Evolutionary conservation across 1,140 invertebrate genomes (phyloP), one percentile per base, ranked within the genome.

Genomic region (Rhyzopertha dominica): DNA sequence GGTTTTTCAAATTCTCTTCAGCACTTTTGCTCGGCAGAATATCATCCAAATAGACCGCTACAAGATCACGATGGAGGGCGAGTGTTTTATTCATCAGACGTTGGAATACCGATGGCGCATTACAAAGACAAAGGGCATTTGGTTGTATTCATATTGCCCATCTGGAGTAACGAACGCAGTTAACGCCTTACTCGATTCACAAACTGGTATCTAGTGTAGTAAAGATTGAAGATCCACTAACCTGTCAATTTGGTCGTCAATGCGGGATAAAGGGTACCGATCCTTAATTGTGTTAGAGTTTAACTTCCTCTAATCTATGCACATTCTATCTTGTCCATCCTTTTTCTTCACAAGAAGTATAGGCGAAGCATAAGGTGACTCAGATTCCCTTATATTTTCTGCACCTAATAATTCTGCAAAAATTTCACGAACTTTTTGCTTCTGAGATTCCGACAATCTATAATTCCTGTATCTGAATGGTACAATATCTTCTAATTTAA

Each of bases 241-340:
- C 47, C 48, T 65, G 72, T 45, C 75, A 46, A 43, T 68, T 51
- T 16, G 58, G 36, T 28, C 58, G 34, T 31, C 69, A 62, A 61
- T 75, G 58, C 29, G 0, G 3, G 51, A 42, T 9, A 39, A 13
- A 4, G 59, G 58, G 24, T 52, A 59, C 13, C 45, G 42, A 22
- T 58, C 52, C 24, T 57, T 59, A 13, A 49, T 49, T 9, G 56
- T 61, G 25, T 51, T 55, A 16, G 40, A 26, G 41, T 62, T 62
- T 13, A 61, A 38, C 1, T 49, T 48, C 1, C 60, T 16, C 19
- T 59, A 61, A 42, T 61, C 58, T 2, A 62, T 49, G 20, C 58
- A 69, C 46, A n/a, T 48, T 53, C 5, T 40, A 24, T 43, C 42
- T 23, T 29, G 60, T 12, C 46, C 60, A 42, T 40, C 60, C 47